phyloP scores from a whole-genome alignment of 2,797 vertebrate genomes.

The Acrossocheilus wenchowensis region DNA sequence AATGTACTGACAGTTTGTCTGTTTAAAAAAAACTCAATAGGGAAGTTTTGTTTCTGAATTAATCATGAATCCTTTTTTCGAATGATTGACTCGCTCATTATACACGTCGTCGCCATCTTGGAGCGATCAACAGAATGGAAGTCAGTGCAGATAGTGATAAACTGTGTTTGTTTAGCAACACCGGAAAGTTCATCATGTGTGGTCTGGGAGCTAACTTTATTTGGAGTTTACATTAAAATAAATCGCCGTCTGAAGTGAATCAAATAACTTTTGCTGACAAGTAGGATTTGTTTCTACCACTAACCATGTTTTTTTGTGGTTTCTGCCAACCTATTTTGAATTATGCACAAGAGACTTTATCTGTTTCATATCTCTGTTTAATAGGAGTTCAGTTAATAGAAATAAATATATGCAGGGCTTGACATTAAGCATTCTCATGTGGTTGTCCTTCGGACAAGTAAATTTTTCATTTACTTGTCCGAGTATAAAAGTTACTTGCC shows the following conservation, averaged over 20 bases:
- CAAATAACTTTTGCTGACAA: not conserved
- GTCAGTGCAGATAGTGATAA: not conserved
- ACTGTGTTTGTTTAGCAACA: not conserved
- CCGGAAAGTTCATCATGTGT: not conserved
- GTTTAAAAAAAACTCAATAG: not conserved
- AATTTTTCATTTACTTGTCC: too few relatives aligned
- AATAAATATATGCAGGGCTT: not conserved
- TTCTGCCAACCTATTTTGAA: not conserved
- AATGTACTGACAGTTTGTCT: not conserved
- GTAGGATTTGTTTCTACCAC: not conserved
- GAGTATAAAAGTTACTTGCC: too few relatives aligned
- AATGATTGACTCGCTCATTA: not conserved
- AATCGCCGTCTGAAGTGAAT: not conserved
- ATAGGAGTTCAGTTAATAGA: not conserved
- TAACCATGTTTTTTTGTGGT: not conserved
- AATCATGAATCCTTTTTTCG: not conserved
- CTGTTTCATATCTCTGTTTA: slow-evolving; percentile 46
- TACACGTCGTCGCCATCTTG: not conserved
- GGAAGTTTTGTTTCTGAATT: slow-evolving; percentile 22
- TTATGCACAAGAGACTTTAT: not conserved
- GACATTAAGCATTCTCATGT: too few relatives aligned
- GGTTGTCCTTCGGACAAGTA: too few relatives aligned
- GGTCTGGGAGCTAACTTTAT: not conserved
- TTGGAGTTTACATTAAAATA: not conserved
- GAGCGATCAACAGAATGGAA: not conserved